Evolutionary conservation across 2,113 vertebrate genomes (phyloP).

Genomic region (Ptilorrhoa leucosticta): DNA sequence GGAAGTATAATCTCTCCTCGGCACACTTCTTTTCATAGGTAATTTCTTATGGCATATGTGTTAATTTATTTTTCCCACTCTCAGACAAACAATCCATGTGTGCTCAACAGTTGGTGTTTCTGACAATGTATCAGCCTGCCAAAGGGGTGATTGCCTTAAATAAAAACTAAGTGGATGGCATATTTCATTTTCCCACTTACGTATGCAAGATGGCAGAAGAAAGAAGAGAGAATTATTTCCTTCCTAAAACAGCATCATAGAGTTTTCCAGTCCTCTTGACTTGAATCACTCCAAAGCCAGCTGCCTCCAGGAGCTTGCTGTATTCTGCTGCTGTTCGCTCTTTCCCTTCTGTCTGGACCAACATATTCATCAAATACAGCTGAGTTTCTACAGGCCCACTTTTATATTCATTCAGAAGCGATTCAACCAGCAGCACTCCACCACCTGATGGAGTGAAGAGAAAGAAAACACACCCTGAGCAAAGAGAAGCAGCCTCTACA

Average conservation of each 20-base stretch:
- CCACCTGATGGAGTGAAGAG: constrained; percentile 69
- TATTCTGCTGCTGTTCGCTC: constrained; percentile 79
- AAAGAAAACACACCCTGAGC: not conserved
- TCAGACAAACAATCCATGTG: not conserved
- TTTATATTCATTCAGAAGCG: constrained; percentile 74
- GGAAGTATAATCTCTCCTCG: not conserved
- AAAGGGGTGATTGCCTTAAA: not conserved
- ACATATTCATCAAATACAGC: constrained; percentile 85
- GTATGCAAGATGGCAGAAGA: not conserved
- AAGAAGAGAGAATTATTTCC: constrained; percentile 47
- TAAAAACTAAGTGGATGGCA: not conserved
- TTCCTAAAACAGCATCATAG: constrained; percentile 77
- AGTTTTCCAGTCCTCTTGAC: constrained; percentile 74
- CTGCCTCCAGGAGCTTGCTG: constrained; percentile 66
- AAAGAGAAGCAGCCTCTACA: not conserved
- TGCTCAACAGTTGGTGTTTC: not conserved
- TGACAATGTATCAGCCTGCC: not conserved
- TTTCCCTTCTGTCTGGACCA: constrained; percentile 85
- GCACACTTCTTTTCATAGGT: not conserved
- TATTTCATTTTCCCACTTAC: not conserved
- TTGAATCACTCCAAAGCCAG: constrained; percentile 74
- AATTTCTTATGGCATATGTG: not conserved
- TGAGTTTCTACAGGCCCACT: constrained; percentile 78
- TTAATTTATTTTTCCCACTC: not conserved
- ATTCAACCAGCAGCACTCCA: constrained; percentile 80